Evolutionary conservation across 2,797 vertebrate species (phyloP), one percentile per base, ranked within the genome.

Genomic region (Toxotes lorentzi): DNA sequence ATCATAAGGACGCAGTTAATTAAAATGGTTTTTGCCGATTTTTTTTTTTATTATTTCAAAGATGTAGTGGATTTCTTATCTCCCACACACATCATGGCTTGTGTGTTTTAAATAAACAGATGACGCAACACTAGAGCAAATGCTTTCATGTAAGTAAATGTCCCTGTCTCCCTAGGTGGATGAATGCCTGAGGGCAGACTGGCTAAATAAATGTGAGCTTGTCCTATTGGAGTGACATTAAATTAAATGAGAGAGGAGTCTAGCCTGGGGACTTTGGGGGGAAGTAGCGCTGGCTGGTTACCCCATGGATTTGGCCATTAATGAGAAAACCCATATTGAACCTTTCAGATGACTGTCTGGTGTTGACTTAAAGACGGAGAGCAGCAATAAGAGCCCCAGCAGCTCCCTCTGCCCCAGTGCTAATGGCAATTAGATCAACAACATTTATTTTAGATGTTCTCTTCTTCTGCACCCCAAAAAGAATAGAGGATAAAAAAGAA

Each of bases 211-310:
- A 95, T 94, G 94, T 91, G 94, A 95, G 94, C 91, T 85, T 93
- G 93, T 95, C 95, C 95, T 95, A 95, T 95, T 93, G 94, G 94
- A 95, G 95, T 95, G 95, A 95, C 95, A 95, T 95, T 96, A 95
- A 95, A 94, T 94, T 91, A 96, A 95, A 95, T 95, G 94, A 95
- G 94, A 92, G 89, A 79, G 76, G 90, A 91, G 91, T 91, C 88
- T 93, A 88, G 92, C 91, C 92, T 76, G 82, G 87, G 91, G 92
- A 92, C 92, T 91, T 91, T 79, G 65, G 84, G 86, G 85, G 78
- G 62, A 47, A 74, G 78, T 63, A 82, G 80, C 50, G 63, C 89
- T 84, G 84, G 80, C 78, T 87, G 89, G 83, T 89, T 93, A 94
- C 93, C 90, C 92, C 86, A 92, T 84, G 91, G 94, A 93, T 93